phyloP scores from a whole-genome alignment of 2,113 vertebrate genomes.

The Recurvirostra avosetta region DNA sequence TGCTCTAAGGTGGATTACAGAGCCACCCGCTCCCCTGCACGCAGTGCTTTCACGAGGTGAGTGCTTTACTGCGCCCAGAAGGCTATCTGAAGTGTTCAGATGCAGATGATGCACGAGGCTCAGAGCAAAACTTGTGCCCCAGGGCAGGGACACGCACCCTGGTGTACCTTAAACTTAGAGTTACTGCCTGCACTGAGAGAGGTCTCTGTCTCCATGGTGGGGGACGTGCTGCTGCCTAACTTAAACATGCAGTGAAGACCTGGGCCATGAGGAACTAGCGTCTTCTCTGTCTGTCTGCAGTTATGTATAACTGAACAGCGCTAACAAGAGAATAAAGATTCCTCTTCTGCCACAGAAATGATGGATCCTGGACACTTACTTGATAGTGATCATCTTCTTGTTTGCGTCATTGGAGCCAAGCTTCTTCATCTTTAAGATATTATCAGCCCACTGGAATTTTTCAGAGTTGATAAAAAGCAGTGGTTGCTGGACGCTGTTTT shows the following conservation, averaged over 20 bases:
- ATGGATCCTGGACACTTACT: slow-evolving; percentile 62
- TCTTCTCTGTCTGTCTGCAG: not conserved
- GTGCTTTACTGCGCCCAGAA: not conserved
- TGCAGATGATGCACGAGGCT: not conserved
- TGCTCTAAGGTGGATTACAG: not conserved
- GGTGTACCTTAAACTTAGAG: not conserved
- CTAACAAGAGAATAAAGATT: not conserved
- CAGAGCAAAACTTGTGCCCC: not conserved
- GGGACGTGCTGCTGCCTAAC: not conserved
- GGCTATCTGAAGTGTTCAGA: not conserved
- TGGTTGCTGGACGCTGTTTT: slow-evolving; percentile 81
- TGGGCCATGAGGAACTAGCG: not conserved
- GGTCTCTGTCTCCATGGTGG: not conserved
- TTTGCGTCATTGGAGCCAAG: slow-evolving; percentile 73
- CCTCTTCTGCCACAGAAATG: not conserved
- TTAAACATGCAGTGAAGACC: not conserved
- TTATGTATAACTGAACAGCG: not conserved
- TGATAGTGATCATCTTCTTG: slow-evolving; percentile 96
- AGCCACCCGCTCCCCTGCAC: not conserved
- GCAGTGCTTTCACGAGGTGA: not conserved
- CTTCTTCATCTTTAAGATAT: slow-evolving; percentile 83
- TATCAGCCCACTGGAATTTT: slow-evolving; percentile 87
- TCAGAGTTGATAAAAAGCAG: slow-evolving; percentile 96
- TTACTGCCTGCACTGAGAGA: not conserved
- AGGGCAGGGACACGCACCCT: not conserved